Evolutionary conservation across 2,113 vertebrate genomes (phyloP), one percentile per base, ranked within the genome.

Genomic region (Pteropus alecto): DNA sequence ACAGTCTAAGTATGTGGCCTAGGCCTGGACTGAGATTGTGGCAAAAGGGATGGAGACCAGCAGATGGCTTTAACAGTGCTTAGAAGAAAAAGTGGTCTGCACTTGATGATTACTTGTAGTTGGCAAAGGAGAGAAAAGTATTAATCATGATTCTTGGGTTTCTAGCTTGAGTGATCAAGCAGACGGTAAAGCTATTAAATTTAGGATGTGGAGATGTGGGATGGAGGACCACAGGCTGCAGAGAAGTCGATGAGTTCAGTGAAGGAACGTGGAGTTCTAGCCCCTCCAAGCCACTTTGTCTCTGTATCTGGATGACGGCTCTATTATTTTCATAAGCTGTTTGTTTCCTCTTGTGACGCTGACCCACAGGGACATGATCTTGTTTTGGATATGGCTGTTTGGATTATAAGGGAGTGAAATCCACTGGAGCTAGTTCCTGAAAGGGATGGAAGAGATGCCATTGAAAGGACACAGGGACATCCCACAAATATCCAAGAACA

Each of bases 401-500:
- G 8, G 46, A 81, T 46, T 24, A 2, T 54, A 65, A n/a, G 16
- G 38, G 92, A 35, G 60, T 0, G 0, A 35, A 35, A 4, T 7
- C 4, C 24, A 4, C 15, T 8, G 21, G 28, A 13, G 5, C 33
- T 33, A 14, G 33, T 70, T 60, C 74, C 86, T 67, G 38, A 76
- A 65, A 94, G 33, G 30, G 5, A 46, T 28, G 14, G 41, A 61
- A 56, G 70, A 73, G n/a, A 67, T 85, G 48, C 7, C 26, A 16
- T 26, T 54, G 30, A 22, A 65, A 38, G 48, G 78, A 5, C 16
- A 48, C 6, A 9, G 67, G 19, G 28, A 58, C 33, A 8, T 24
- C 26, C 30, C 56, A 67, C n/a, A 73, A 76, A 90, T 51, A 60
- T 33, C 22, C 65, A 77, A 35, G 24, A 22, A 26, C 2, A 38